Evolutionary conservation across 2,797 vertebrate species (phyloP), one percentile per base, ranked within the genome.

Genomic region (Pipistrellus pipistrellus): DNA sequence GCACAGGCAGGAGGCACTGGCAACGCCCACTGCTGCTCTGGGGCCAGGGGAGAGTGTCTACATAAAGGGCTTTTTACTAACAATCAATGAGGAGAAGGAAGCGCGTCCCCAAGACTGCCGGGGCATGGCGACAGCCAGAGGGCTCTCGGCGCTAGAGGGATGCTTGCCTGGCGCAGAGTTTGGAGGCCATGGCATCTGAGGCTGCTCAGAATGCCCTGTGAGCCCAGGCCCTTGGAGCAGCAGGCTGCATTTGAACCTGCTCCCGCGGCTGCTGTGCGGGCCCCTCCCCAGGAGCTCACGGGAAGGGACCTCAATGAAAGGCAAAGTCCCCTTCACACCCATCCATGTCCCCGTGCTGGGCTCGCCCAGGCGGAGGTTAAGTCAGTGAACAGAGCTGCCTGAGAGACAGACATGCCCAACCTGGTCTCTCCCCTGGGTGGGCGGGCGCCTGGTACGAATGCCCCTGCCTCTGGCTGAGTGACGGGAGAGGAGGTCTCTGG

Each of bases 361-460:
- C n/a, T 71, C 4, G 21, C 6, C 20, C 51, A 17, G 0, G 44
- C 0, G n/a, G 3, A 30, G 27, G 3, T 4, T 35, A 12, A 14
- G 1, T 21, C 32, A 6, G 0, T 30, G 38, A 30, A n/a, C 14
- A 69, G 27, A 41, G 2, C 14, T 41, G 17, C 13, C 38, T 23
- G 51, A 71, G n/a, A n/a, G 9, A 27, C 8, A 38, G 46, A 21
- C 4, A 3, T 46, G 57, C n/a, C n/a, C 25, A 59, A 5, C 25
- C 12, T 32, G 9, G 13, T 5, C 14, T 53, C 41, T 6, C 6
- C 55, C 9, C 18, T 12, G 12, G n/a, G 0, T 11, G 15, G 62
- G 14, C 3, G 0, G 3, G 1, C 23, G 20, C 25, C 51, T 41
- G 7, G 6, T 8, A 27, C 35, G 8, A 2, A 5, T 1, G 2